Conservation (phyloP, 1,140 invertebrate genomes). For the Dendroctonus ponderosae region DNA sequence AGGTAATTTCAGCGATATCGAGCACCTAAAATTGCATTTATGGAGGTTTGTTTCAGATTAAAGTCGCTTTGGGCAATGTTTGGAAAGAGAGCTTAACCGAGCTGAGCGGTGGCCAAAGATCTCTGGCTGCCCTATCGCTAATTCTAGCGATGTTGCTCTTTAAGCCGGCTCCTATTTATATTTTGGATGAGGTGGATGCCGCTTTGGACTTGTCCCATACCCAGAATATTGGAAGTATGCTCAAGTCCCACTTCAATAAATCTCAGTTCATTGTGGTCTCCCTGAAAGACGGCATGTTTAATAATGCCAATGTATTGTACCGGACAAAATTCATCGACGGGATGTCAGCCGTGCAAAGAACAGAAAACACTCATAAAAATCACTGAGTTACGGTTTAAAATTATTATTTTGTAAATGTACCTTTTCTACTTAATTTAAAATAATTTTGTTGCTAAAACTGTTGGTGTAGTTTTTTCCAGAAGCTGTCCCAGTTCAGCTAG, state of each 20-base stretch:
- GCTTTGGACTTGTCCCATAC: conserved; percentile 98
- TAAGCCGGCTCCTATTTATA: conserved; percentile 97
- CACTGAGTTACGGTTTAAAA: background rate
- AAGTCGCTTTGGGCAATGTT: conserved; percentile 87
- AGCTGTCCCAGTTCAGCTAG: background rate
- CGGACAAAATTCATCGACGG: conserved; percentile 95
- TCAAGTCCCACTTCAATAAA: conserved; percentile 89
- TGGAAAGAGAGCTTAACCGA: conserved; percentile 98
- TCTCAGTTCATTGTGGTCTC: conserved; percentile 99
- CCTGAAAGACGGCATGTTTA: conserved; percentile 99
- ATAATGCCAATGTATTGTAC: conserved; percentile 98
- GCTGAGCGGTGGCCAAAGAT: conserved; percentile 94
- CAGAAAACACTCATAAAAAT: conserved; percentile 49
- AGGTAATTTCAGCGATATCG: conserved; percentile 57
- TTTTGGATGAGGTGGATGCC: conserved; percentile 98
- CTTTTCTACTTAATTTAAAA: too few relatives aligned
- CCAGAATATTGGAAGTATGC: conserved; percentile 97
- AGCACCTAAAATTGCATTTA: background rate
- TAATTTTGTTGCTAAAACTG: too few relatives aligned
- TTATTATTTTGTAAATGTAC: background rate
- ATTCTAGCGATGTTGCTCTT: conserved; percentile 96
- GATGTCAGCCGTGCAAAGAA: conserved; percentile 83
- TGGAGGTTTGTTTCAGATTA: conserved; percentile 58
- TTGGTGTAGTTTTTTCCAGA: too few relatives aligned
- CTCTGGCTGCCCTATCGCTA: conserved; percentile 93